phyloP scores from a whole-genome alignment of 1,140 invertebrate species.

The Brachionus koreanus region DNA sequence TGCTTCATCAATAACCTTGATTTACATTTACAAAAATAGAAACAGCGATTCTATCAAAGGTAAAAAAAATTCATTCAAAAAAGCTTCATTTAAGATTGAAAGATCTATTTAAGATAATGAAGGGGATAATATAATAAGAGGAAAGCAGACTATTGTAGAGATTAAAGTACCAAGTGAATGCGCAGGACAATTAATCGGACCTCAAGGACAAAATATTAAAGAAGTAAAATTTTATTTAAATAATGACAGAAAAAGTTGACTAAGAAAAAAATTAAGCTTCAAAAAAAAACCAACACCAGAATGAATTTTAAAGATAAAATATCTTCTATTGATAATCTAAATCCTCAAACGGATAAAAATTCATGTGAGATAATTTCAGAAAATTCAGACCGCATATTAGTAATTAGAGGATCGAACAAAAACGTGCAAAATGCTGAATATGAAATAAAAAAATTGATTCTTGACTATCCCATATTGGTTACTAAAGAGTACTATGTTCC shows the following conservation, averaged over 20 bases:
- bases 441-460: slow-evolving; percentile 26
- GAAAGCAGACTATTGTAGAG: slow-evolving; percentile 52
- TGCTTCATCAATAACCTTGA: neutral
- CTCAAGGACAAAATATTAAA: slow-evolving; percentile 52
- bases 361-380: neutral
- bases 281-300: slow-evolving; percentile 31
- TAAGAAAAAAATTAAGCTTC: neutral
- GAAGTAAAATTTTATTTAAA: slow-evolving; percentile 46
- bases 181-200: slow-evolving; percentile 52
- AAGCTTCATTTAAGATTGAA: neutral
- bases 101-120: neutral
- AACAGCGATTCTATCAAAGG: slow-evolving; percentile 34
- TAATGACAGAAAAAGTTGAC: too few relatives aligned
- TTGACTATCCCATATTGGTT: neutral
- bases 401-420: slow-evolving; percentile 14
- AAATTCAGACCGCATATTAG: neutral
- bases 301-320: slow-evolving; percentile 21
- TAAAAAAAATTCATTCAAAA: slow-evolving; percentile 46
- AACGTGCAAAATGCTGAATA: slow-evolving; percentile 20
- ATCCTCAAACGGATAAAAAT: neutral
- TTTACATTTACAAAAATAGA: neutral
- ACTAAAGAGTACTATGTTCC: slow-evolving; percentile 54
- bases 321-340: neutral
- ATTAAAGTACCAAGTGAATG: slow-evolving; percentile 50
- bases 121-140: slow-evolving; percentile 46